Base-by-base conservation (phyloP, 2,113 vertebrate genomes). In the Macrotis lagotis region DNA sequence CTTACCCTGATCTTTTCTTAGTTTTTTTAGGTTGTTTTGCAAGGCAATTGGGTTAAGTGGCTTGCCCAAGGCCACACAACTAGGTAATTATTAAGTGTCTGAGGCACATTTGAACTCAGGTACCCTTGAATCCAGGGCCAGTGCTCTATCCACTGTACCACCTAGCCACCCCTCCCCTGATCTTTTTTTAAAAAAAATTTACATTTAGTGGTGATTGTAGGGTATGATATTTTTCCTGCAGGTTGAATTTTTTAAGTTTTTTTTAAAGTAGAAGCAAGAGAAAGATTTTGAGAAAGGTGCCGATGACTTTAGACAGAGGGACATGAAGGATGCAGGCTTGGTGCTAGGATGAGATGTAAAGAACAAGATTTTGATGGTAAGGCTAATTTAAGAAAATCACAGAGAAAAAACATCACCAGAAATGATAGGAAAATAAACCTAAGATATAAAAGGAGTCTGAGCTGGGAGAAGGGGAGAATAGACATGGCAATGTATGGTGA, bases 141-240 rank as follows among this genome's bases (percentile, higher is more conserved):
- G n/a, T n/a, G n/a, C n/a, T n/a, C n/a, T n/a, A n/a, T n/a, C n/a
- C n/a, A n/a, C n/a, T n/a, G n/a, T n/a, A n/a, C n/a, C n/a, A n/a
- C n/a, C n/a, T n/a, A n/a, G n/a, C n/a, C n/a, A n/a, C n/a, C n/a
- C n/a, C n/a, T n/a, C n/a, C 59, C n/a, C 7, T 5, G 12, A 74
- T 74, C 55, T 66, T 37, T 66, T 66, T 31, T 31, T 28, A 28
- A n/a, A n/a, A n/a, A n/a, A 66, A 37, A 66, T 66, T 5, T 66
- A 91, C 74, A 50, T 0, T 3, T 90, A 22, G 59, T 92, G 94
- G 51, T 92, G 93, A 44, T 28, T 59, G 19, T 96, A 88, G 16
- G 44, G 50, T 94, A 31, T n/a, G 7, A 89, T 92, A 31, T 94
- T 96, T 92, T 92, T 48, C 16, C 92, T 95, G 92, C 6, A n/a